Evolutionary conservation across 2,888 invertebrate species (phyloP).

Genomic region (Catocala nupta): DNA sequence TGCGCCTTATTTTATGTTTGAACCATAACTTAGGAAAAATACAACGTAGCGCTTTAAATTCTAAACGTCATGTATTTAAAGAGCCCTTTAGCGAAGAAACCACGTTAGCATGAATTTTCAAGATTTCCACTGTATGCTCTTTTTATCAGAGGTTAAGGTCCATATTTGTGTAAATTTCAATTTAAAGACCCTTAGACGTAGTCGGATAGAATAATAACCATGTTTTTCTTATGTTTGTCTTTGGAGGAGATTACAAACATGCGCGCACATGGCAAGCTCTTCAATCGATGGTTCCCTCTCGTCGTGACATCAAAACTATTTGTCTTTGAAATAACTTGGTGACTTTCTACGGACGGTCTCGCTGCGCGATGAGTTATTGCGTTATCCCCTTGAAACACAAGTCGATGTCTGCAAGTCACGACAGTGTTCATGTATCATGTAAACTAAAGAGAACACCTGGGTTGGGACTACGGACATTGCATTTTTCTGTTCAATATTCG

Average conservation of each 20-base stretch:
- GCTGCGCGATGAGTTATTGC: constrained; percentile 70
- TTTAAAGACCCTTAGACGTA: constrained; percentile 27
- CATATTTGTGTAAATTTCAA: constrained; percentile 33
- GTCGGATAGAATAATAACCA: constrained; percentile 68
- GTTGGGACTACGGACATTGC: constrained; percentile 15
- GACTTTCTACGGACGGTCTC: constrained; percentile 69
- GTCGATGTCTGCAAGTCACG: constrained; percentile 62
- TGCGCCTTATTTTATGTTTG: constrained; percentile 47
- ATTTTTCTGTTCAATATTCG: constrained; percentile 6
- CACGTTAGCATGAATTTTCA: constrained; percentile 20
- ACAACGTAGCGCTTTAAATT: constrained; percentile 62
- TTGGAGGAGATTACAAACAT: constrained; percentile 82
- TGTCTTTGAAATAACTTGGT: constrained; percentile 81
- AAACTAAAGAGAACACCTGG: constrained; percentile 39
- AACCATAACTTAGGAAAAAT: constrained; percentile 50
- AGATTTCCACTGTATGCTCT: constrained; percentile 11
- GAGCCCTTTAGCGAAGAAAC: constrained; percentile 46
- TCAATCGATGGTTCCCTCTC: constrained; percentile 73
- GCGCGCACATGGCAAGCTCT: constrained; percentile 72
- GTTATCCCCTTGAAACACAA: constrained; percentile 67
- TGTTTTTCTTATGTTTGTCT: constrained; percentile 84
- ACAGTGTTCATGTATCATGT: constrained; percentile 62
- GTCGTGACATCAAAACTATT: constrained; percentile 79
- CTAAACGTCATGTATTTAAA: constrained; percentile 62
- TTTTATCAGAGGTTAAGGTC: constrained; percentile 34